Evolutionary conservation across 2,888 invertebrate species (phyloP), one percentile per base, ranked within the genome.

Genomic region (Homarus gammarus): DNA sequence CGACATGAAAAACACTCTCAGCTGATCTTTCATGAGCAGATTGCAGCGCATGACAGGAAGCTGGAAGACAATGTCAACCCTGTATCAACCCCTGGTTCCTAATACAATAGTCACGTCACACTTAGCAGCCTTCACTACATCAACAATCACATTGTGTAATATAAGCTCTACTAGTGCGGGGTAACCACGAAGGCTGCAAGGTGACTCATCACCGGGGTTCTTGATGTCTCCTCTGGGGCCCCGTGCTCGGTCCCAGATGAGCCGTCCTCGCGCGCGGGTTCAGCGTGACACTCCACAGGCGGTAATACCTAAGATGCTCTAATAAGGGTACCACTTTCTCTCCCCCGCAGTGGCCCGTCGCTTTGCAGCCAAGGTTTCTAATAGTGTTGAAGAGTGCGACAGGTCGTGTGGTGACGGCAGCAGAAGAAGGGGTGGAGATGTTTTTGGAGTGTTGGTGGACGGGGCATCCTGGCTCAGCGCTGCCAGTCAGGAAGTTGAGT

Each of bases 401-500:
- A 77, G 68, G 51, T 73, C 82, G 36, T 49, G 81, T 79, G 85
- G 56, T 33, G 77, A 44, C 49, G 68, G 79, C 75, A 81, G 87
- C 56, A 75, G 68, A 78, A 40, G 77, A 18, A 72, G 81, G 38
- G 73, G 78, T 36, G 87, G 87, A 84, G 87, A 78, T 75, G 87
- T 40, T 77, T 75, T 87, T 31, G 51, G 40, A 51, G 33, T 70
- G 79, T 73, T 79, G 84, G 77, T 87, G 82, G 79, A 83, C 70
- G 78, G 84, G 84, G 84, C 88, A 91, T 88, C 91, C 83, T 88
- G 91, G 90, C 73, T 90, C 40, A 84, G 82, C 38, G 81, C 83
- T 82, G 81, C 81, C 88, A 88, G 91, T 91, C 91, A 91, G 90
- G 91, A 91, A 10, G 91, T 83, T 77, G 91, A 91, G 61, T 91